phyloP scores from a whole-genome alignment of 1,140 invertebrate species.

The Danaus melanippus region DNA sequence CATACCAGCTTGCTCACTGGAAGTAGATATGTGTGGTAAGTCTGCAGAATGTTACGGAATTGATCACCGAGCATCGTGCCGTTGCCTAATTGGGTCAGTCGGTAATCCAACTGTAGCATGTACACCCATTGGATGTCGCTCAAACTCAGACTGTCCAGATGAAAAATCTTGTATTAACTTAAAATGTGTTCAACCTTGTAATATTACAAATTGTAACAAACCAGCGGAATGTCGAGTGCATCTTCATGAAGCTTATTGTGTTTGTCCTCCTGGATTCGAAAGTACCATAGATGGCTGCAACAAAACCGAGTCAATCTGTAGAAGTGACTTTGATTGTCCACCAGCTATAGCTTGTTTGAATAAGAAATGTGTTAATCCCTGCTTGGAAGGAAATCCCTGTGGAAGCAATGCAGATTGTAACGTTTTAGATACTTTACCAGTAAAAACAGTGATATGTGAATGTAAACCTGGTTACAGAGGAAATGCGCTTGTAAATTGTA shows the following conservation, averaged over 20 bases:
- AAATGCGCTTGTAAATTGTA: conserved; percentile 84
- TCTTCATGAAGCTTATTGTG: conserved; percentile 82
- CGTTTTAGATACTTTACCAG: conserved; percentile 85
- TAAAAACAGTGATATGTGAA: conserved; percentile 90
- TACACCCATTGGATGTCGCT: conserved; percentile 82
- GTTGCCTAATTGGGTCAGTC: conserved; percentile 83
- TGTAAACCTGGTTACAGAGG: conserved; percentile 89
- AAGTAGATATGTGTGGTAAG: conserved; percentile 78
- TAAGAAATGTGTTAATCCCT: conserved; percentile 87
- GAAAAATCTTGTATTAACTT: conserved; percentile 85
- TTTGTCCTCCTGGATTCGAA: conserved; percentile 84
- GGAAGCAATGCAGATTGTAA: conserved; percentile 85
- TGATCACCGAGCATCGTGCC: conserved; percentile 85
- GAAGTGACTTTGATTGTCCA: conserved; percentile 86
- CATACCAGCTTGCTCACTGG: conserved; percentile 81
- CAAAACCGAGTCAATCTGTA: conserved; percentile 77
- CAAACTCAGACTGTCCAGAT: conserved; percentile 82
- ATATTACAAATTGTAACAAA: conserved; percentile 77
- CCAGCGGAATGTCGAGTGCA: conserved; percentile 83
- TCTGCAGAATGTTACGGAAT: conserved; percentile 82
- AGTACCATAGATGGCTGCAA: conserved; percentile 80
- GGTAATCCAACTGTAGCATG: conserved; percentile 87
- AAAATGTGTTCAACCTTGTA: conserved; percentile 85
- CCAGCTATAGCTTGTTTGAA: conserved; percentile 86
- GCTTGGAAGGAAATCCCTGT: conserved; percentile 84